Conservation (phyloP, 1,140 invertebrate genomes). For the Ceratosolen fusciceps region DNA sequence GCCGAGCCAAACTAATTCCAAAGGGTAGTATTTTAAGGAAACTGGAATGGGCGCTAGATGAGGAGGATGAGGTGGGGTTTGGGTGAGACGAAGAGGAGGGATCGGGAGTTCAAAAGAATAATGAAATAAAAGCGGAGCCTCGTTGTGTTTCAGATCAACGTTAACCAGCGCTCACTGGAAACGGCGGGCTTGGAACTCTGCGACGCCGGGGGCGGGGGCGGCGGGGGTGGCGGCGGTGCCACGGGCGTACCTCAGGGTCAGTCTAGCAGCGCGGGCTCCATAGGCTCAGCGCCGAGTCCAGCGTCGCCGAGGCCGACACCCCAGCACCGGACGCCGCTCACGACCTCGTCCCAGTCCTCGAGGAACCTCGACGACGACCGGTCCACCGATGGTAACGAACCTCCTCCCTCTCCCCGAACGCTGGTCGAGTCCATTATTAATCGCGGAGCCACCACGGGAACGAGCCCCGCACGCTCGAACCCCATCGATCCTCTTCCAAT, state of each 20-base stretch:
- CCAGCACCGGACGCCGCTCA: constrained; percentile 65
- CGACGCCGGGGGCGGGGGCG: constrained; percentile 57
- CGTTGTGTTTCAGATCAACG: constrained; percentile 64
- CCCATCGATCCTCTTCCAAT: too few relatives aligned
- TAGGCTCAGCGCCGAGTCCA: constrained; percentile 69
- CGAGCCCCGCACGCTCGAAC: too few relatives aligned
- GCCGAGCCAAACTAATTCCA: too few relatives aligned
- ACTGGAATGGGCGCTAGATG: too few relatives aligned
- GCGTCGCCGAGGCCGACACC: constrained; percentile 69
- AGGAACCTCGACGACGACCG: constrained; percentile 68
- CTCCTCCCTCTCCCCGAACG: not conserved
- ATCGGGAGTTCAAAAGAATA: too few relatives aligned
- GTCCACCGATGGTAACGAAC: constrained; percentile 66
- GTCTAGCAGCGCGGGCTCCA: constrained; percentile 68
- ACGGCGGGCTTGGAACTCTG: constrained; percentile 68
- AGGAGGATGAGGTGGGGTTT: too few relatives aligned
- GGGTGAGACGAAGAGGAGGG: too few relatives aligned
- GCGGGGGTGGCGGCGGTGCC: constrained; percentile 62
- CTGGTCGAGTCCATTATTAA: too few relatives aligned
- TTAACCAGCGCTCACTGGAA: constrained; percentile 69
- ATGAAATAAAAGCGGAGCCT: too few relatives aligned
- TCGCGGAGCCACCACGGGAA: too few relatives aligned
- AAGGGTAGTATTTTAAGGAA: too few relatives aligned
- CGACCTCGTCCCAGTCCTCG: constrained; percentile 68
- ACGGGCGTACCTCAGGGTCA: constrained; percentile 69